phyloP scores from a whole-genome alignment of 2,797 vertebrate species.

The Alosa sapidissima region DNA sequence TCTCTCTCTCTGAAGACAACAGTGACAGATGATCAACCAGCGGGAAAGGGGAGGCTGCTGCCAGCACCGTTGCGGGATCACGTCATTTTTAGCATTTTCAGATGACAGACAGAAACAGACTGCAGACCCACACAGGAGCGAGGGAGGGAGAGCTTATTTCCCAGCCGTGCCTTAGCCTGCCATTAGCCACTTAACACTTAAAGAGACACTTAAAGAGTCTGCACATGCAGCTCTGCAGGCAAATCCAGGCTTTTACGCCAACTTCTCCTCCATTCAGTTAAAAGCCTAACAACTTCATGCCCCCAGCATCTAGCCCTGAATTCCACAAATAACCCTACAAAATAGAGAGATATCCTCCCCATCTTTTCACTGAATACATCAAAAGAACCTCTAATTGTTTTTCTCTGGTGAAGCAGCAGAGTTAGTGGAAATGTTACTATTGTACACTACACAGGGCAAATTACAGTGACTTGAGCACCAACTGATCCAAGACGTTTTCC shows the following conservation, averaged over 20 bases:
- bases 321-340: background rate
- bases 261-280: background rate
- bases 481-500: too few species aligned
- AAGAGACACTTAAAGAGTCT: background rate
- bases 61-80: constrained; percentile 1
- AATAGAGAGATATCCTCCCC: background rate
- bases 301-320: background rate
- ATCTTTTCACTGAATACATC: background rate
- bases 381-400: background rate
- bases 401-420: too few species aligned
- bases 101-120: constrained; percentile 4
- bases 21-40: background rate
- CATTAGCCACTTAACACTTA: background rate
- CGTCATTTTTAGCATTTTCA: constrained; percentile 24
- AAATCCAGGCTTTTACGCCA: background rate
- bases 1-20: background rate
- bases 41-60: background rate
- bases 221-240: background rate
- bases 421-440: too few species aligned
- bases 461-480: too few species aligned
- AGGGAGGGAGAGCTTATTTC: background rate
- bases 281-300: background rate
- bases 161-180: background rate
- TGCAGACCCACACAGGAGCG: background rate
- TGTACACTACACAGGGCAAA: too few species aligned